phyloP scores from a whole-genome alignment of 2,113 vertebrate species.

The Lampris incognitus region DNA sequence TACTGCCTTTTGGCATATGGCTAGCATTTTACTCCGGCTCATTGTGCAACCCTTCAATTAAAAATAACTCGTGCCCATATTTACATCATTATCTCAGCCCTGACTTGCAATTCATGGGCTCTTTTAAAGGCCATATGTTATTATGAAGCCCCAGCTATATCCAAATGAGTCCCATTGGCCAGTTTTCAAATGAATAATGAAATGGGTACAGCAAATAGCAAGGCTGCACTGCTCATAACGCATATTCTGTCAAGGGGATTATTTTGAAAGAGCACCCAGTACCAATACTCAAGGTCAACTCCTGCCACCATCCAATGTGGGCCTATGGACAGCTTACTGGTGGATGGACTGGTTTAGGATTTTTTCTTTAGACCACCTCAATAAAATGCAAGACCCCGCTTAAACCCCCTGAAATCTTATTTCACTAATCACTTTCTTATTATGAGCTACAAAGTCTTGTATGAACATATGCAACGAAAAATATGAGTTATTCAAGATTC shows the following conservation, averaged over 20 bases:
- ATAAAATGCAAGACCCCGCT: too few species aligned
- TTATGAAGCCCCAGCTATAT: neutral
- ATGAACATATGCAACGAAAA: too few species aligned
- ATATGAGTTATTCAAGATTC: too few species aligned
- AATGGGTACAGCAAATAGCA: neutral
- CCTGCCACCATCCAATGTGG: neutral
- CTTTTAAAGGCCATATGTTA: constrained; percentile 15
- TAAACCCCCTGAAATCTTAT: too few species aligned
- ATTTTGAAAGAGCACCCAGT: neutral
- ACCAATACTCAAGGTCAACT: neutral
- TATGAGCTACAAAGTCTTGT: too few species aligned
- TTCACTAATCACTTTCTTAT: too few species aligned
- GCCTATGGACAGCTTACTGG: too few species aligned
- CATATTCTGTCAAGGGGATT: neutral
- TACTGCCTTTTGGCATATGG: constrained; percentile 31
- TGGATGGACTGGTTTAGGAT: too few species aligned
- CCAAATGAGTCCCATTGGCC: neutral
- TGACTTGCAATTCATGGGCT: neutral
- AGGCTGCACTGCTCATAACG: neutral
- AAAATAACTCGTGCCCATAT: constrained; percentile 3
- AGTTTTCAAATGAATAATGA: neutral
- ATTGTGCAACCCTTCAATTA: constrained; percentile 1
- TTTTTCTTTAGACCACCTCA: too few species aligned
- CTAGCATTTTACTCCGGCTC: constrained; percentile 12
- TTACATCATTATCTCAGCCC: neutral